A percentile compares a stretch with the other conserved stretches of the same genome.
Conservation (phyloP, 2,113 vertebrate species). For the Oryzias curvinotus region DNA sequence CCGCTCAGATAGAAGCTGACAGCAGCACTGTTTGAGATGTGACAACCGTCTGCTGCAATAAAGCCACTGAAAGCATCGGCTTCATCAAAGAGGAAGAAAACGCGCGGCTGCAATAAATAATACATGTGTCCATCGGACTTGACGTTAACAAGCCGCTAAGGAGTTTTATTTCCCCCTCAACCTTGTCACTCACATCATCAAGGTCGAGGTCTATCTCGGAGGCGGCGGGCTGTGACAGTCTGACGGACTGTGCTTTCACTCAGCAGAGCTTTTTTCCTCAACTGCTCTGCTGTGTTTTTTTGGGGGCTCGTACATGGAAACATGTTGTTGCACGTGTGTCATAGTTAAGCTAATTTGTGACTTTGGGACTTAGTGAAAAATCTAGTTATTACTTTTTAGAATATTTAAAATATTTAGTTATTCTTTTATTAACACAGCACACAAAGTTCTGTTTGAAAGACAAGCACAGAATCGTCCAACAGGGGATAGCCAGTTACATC, state of each 20-base stretch:
- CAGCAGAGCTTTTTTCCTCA: not conserved
- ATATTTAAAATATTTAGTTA: too few relatives aligned
- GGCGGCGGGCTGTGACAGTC: slow-evolving; percentile 1
- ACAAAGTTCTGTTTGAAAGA: too few relatives aligned
- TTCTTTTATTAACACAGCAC: too few relatives aligned
- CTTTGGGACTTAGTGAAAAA: too few relatives aligned
- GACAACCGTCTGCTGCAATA: not conserved
- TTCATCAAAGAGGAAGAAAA: not conserved
- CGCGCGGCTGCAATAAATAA: not conserved
- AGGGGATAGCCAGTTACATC: too few relatives aligned
- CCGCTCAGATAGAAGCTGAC: not conserved
- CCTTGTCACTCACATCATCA: slow-evolving; percentile 7
- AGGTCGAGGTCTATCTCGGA: not conserved
- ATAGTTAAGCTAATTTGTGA: too few relatives aligned
- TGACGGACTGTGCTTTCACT: not conserved
- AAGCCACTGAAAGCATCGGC: not conserved
- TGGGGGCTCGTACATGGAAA: too few relatives aligned
- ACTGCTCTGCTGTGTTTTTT: not conserved
- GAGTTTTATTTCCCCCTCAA: not conserved
- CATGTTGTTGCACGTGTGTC: too few relatives aligned
- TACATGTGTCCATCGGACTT: not conserved
- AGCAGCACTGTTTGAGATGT: not conserved
- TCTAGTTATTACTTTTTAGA: too few relatives aligned
- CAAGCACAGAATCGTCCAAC: too few relatives aligned
- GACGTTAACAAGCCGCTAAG: not conserved